phyloP scores from a whole-genome alignment of 2,113 vertebrate species.

The Cavia aperea region DNA sequence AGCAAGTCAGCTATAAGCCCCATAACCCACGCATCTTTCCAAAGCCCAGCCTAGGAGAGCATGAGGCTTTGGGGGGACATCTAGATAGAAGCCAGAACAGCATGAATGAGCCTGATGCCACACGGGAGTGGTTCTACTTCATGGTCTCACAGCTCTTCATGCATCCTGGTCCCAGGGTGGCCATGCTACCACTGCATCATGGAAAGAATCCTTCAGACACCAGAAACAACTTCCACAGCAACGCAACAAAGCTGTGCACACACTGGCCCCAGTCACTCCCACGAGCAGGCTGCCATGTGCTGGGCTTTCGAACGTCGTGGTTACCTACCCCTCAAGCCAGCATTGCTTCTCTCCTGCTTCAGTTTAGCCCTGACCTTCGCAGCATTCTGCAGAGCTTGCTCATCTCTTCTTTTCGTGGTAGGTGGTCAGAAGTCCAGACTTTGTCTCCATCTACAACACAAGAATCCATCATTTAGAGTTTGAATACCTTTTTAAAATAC shows the following conservation, averaged over 20 bases:
- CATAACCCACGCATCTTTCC: neutral
- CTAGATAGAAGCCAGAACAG: neutral
- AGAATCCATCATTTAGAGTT: neutral
- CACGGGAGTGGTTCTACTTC: neutral
- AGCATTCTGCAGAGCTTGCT: neutral
- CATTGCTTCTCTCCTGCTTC: neutral
- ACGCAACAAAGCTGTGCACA: neutral
- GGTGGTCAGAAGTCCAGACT: neutral
- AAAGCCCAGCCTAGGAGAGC: neutral
- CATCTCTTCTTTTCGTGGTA: neutral
- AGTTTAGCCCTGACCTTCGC: neutral
- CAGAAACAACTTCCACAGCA: neutral
- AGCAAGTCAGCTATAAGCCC: neutral
- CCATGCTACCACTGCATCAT: neutral
- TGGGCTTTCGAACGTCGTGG: neutral
- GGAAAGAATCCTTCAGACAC: neutral
- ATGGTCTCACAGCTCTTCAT: neutral
- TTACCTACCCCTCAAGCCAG: slow-evolving; percentile 40
- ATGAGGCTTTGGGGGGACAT: neutral
- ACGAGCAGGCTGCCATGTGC: rapidly evolving
- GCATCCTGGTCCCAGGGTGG: neutral
- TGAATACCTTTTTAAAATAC: neutral
- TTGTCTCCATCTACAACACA: slow-evolving; percentile 50
- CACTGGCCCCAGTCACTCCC: rapidly evolving
- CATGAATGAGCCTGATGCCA: neutral